These are phyloP conservation scores for Xiphias gladius DNA, from an alignment of 2,113 vertebrate genomes.

Conservation along the genomic window DNA sequence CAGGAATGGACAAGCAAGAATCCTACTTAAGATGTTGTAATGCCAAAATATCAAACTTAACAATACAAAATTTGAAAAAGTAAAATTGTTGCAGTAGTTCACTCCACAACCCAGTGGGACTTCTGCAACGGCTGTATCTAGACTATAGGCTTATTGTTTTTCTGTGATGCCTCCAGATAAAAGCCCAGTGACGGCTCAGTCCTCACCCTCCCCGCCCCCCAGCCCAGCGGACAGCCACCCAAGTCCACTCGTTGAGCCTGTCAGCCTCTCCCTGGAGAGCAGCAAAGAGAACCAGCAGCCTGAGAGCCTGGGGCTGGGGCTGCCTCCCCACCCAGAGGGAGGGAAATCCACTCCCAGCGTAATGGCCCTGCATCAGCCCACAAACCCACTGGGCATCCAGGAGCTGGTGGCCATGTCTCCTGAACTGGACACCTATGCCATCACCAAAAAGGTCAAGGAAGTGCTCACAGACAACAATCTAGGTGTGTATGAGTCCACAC, in stretches of 20 bases:
- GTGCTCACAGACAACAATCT: conserved; percentile 99
- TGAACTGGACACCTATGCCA: conserved; percentile 95
- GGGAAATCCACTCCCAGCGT: conserved; percentile 83
- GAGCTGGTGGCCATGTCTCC: conserved; percentile 97
- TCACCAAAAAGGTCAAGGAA: conserved; percentile 99
- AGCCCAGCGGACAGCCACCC: conserved; percentile 85
- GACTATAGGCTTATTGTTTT: not conserved
- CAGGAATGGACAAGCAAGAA: not conserved
- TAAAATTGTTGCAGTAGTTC: not conserved
- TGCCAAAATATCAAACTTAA: not conserved
- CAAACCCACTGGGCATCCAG: conserved; percentile 91
- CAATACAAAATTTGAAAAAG: not conserved
- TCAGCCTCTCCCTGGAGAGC: conserved; percentile 91
- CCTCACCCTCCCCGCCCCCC: conserved; percentile 90
- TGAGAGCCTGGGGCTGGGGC: conserved; percentile 78
- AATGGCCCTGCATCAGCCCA: conserved; percentile 78
- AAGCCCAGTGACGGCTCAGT: conserved; percentile 88
- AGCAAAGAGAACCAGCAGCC: conserved; percentile 98
- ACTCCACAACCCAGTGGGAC: rapidly evolving
- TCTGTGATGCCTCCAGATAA: conserved; percentile 70
- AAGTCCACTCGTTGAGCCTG: conserved; percentile 88
- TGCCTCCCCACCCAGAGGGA: conserved; percentile 85
- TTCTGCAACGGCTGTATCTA: not conserved
- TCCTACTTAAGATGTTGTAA: not conserved
- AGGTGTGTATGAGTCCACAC: conserved; percentile 81